phyloP scores from a whole-genome alignment of 2,888 invertebrate genomes.

The Eupithecia centaureata region DNA sequence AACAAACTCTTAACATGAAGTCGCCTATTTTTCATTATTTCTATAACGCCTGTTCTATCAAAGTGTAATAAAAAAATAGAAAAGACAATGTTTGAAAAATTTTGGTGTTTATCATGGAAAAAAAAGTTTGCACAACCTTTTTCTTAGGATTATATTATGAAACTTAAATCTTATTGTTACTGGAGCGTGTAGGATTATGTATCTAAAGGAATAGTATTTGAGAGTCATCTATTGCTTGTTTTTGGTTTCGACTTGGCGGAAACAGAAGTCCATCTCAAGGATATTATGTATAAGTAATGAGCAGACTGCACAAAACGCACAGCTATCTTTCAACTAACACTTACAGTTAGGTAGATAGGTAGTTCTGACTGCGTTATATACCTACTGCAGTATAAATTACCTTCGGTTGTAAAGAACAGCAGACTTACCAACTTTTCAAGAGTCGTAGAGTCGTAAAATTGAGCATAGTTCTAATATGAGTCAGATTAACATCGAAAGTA shows the following conservation, averaged over 20 bases:
- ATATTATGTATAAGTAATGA: not conserved
- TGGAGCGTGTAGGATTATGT: too few relatives aligned
- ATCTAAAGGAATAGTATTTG: too few relatives aligned
- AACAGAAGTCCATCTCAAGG: not conserved
- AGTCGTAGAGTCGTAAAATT: not conserved
- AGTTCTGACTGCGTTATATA: not conserved
- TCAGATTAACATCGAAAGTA: not conserved
- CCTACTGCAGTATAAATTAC: constrained; percentile 2
- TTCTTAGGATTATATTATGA: too few relatives aligned
- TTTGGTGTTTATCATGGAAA: too few relatives aligned
- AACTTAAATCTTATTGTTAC: too few relatives aligned
- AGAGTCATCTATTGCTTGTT: not conserved
- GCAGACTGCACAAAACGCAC: too few relatives aligned
- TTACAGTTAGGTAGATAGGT: too few relatives aligned
- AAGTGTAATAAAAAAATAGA: not conserved
- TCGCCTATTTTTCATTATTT: not conserved
- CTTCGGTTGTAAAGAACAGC: constrained; percentile 7
- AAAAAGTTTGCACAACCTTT: too few relatives aligned
- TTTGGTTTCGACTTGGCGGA: not conserved
- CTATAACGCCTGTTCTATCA: not conserved
- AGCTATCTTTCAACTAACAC: not conserved
- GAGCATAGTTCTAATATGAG: not conserved
- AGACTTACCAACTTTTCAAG: constrained; percentile 4
- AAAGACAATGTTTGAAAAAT: too few relatives aligned
- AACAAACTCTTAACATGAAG: not conserved